Conservation (phyloP, 2,888 invertebrate genomes). For the Diarsia dahlii region DNA sequence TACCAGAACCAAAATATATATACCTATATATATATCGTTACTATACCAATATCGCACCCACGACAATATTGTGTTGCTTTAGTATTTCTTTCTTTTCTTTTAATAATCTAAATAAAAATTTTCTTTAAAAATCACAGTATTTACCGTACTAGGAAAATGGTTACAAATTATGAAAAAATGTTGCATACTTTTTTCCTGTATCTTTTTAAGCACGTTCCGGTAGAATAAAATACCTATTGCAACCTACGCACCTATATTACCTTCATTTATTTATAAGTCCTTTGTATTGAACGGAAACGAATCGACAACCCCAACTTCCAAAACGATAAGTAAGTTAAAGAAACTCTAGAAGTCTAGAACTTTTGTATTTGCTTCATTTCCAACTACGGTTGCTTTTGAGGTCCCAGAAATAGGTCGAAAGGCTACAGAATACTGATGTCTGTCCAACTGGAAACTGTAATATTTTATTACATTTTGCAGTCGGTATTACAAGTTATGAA, state of each 20-base stretch:
- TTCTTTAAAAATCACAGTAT: neutral
- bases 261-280: neutral
- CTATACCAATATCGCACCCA: neutral
- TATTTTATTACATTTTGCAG: slow-evolving; percentile 34
- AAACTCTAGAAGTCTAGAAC: slow-evolving; percentile 31
- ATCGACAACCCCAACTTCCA: slow-evolving; percentile 17
- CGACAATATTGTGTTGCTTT: neutral
- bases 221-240: slow-evolving; percentile 1
- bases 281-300: slow-evolving; percentile 12
- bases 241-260: neutral
- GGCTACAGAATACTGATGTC: slow-evolving; percentile 58
- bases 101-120: neutral
- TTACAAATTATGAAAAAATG: neutral
- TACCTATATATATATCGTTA: too few relatives aligned
- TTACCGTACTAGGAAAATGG: neutral
- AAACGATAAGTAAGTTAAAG: slow-evolving; percentile 36
- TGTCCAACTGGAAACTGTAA: slow-evolving; percentile 26
- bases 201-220: neutral
- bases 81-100: neutral
- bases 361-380: slow-evolving; percentile 47
- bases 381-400: slow-evolving; percentile 40
- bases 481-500: slow-evolving; percentile 42
- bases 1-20: too few relatives aligned
- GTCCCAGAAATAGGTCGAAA: slow-evolving; percentile 60
- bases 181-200: neutral